Evolutionary conservation across 2,113 vertebrate species (phyloP), one percentile per base, ranked within the genome.

Genomic region (Lepisosteus oculatus): DNA sequence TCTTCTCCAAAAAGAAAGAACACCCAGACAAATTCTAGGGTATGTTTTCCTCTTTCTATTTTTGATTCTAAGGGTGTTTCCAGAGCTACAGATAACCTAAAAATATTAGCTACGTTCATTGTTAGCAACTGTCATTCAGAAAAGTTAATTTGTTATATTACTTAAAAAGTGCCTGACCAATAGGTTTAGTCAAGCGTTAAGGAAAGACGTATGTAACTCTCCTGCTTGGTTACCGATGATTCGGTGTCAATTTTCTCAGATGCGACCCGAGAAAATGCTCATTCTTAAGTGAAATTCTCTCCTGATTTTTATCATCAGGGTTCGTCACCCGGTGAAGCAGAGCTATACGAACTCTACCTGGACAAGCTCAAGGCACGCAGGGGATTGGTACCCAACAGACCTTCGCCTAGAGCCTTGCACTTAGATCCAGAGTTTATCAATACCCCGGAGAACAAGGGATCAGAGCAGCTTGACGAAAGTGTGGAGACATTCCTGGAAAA

Each of bases 1-100:
- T 82, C 77, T 86, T 87, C 8, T 81, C 83, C 65, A 96, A 97
- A 83, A 87, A 87, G 76, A 82, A 51, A 43, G 72, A 94, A 83
- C 83, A 56, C 57, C 0, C 76, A 85, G 42, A 61, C 51, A 13
- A 79, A n/a, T 73, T 79, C 79, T 1, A 86, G 83, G 89, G 91
- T 92, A 74, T 29, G n/a, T 45, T 54, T 55, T 72, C 65, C 5
- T 11, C 3, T 29, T 65, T 65, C 2, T 65, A 51, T 51, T 29
- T 29, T 29, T 29, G 29, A 29, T 29, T 29, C 29, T 29, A 29
- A 29, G 29, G 29, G 29, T 29, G 29, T 29, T 29, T 29, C 29
- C 29, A 29, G 29, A 29, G 29, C 29, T 29, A 29, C 1, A 29
- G 29, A 29, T 29, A 29, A 29, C 29, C 29, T 29, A 29, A 29